These are phyloP conservation scores for Mellilla xanthometata DNA, from an alignment of 2,888 invertebrate genomes.

Conservation along the genomic window DNA sequence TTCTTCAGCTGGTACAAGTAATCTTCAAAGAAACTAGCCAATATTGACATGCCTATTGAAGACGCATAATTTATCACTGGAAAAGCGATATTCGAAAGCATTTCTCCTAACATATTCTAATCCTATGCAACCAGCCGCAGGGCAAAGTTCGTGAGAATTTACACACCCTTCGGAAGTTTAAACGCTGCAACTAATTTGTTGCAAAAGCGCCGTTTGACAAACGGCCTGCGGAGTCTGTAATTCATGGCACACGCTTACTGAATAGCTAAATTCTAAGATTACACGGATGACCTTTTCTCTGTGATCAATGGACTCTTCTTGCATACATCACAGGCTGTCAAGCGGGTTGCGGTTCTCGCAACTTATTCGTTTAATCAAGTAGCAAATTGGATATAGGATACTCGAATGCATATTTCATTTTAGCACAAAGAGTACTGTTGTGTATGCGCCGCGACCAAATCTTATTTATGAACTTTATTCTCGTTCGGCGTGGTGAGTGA, in stretches of 20 bases:
- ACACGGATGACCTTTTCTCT: constrained; percentile 27
- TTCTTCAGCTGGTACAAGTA: neutral
- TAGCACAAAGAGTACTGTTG: constrained; percentile 53
- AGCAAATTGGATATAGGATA: constrained; percentile 42
- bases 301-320: constrained; percentile 26
- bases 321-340: constrained; percentile 26
- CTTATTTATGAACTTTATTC: constrained; percentile 51
- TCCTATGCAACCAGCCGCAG: neutral
- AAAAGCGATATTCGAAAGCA: constrained; percentile 2
- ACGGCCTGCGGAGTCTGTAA: constrained; percentile 9
- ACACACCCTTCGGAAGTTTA: constrained; percentile 11
- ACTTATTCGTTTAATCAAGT: constrained; percentile 24
- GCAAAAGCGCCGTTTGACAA: constrained; percentile 12
- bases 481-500: constrained; percentile 43
- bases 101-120: constrained; percentile 5
- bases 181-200: constrained; percentile 8
- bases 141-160: constrained; percentile 8
- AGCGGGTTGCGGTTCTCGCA: constrained; percentile 17
- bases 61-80: neutral
- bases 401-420: constrained; percentile 44
- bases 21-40: neutral
- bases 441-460: constrained; percentile 43
- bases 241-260: constrained; percentile 11
- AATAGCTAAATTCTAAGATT: constrained; percentile 23
- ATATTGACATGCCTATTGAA: constrained; percentile 5